Evolutionary conservation across 2,888 invertebrate species (phyloP), one percentile per base, ranked within the genome.

Genomic region (Aricia artaxerxes): DNA sequence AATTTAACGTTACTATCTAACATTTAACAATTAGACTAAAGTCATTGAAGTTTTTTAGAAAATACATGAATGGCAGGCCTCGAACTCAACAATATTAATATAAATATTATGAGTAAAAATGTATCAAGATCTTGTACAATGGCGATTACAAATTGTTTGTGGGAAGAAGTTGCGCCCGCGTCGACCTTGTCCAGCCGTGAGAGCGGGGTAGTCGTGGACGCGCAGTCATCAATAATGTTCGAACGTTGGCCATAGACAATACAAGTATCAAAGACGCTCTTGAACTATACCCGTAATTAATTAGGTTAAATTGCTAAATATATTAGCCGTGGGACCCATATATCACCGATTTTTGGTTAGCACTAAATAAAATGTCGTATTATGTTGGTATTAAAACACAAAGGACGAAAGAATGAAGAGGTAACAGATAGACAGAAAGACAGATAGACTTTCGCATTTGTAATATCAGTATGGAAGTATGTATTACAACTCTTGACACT

Each of bases 71-170:
- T 13, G 7, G 31, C 1, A 69, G 35, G 35, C 69, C 69, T 69
- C 69, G 69, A 31, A 61, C 31, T 69, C 35, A 31, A 64, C 31
- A 64, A 31, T 7, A 13, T 69, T 69, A 38, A 69, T 69, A 69
- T 16, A 69, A 69, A 69, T 69, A 69, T 69, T 64, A 11, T 31
- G 64, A 31, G 69, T 35, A 69, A 69, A 69, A 44, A 69, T 69
- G 69, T 69, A 69, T 69, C 69, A 69, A 69, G 69, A 69, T 69
- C 69, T 69, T 16, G 35, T 69, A 69, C 69, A 69, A 69, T 69
- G 69, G 69, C 69, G 35, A 69, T 69, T 69, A 69, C 69, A 69
- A 69, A 69, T 69, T 69, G 69, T 69, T 38, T 69, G 69, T 69
- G 69, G 69, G 69, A 69, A 69, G 69, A 64, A 69, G 69, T 69